Base-by-base conservation (phyloP, 2,797 vertebrate genomes). In the Pyrocephalus nanus region DNA sequence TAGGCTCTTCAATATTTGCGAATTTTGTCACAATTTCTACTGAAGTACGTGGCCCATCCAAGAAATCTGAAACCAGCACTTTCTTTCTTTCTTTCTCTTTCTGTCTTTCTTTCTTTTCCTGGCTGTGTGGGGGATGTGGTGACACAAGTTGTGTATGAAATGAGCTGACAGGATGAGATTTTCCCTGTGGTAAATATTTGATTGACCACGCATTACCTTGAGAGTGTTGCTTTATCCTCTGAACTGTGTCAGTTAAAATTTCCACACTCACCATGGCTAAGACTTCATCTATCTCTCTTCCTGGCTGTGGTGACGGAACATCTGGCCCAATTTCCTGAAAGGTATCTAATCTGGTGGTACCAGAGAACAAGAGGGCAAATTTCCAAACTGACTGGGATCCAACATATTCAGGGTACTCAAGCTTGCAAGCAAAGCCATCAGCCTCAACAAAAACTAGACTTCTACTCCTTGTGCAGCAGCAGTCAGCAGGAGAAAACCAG, bases 1-100 rank as follows among this genome's bases (percentile, higher is more conserved):
- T 58, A 57, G 2, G 9, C 16, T 14, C 8, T 4, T 43, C 1
- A 1, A 12, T 0, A 2, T 55, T 55, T 50, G 50, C 45, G 58
- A 81, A 29, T 45, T 92, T 34, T 78, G 66, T 47, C 70, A 45
- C 54, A 73, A 36, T 48, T 75, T 57, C 61, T 88, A 34, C 50
- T 53, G 21, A 81, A 25, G 19, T 32, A 1, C 30, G 19, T 50
- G 40, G 14, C 30, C 51, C 32, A 15, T 76, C 45, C 40, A 30
- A 74, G 72, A 42, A 64, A 27, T 19, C 34, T 74, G 55, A 75
- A 86, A 57, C 12, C 60, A 66, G 20, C 3, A 2, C 2, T 57
- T 76, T 6, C 45, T 47, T 22, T 22, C 21, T 47, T 13, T 47
- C 17, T 26, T 22, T 22, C 45, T 22, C 20, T 42, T 5, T 40